phyloP scores from a whole-genome alignment of 2,113 vertebrate species.

The Brachyhypopomus gauderio region DNA sequence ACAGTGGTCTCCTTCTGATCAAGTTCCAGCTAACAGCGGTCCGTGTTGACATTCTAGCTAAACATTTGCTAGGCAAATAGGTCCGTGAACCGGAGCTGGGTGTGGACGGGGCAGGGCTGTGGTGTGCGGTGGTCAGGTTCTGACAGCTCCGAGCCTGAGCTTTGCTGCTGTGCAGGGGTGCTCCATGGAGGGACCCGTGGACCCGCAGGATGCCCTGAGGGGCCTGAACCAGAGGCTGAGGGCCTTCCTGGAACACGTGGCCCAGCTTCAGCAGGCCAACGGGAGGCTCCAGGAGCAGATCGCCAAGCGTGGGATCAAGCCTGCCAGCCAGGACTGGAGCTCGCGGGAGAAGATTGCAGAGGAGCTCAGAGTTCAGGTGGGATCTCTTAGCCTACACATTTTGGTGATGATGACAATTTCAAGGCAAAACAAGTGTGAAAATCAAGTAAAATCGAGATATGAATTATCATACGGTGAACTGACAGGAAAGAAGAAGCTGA shows the following conservation, averaged over 20 bases:
- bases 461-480: no score
- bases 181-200: conserved; percentile 62
- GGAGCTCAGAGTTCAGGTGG: conserved; percentile 71
- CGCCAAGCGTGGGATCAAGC: conserved; percentile 40
- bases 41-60: conserved; percentile 57
- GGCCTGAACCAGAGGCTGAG: conserved; percentile 68
- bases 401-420: no score
- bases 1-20: background rate
- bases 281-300: conserved; percentile 68
- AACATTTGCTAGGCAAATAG: conserved; percentile 72
- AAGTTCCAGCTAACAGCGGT: no score
- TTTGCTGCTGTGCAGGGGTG: background rate
- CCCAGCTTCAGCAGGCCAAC: conserved; percentile 70
- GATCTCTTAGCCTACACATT: conserved; percentile 1
- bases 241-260: conserved; percentile 72
- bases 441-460: no score
- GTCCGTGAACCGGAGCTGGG: conserved; percentile 41
- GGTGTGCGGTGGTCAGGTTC: background rate
- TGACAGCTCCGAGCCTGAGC: background rate
- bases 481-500: no score
- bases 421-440: no score
- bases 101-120: conserved; percentile 5
- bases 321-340: conserved; percentile 58
- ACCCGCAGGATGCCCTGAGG: conserved; percentile 63
- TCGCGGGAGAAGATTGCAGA: conserved; percentile 63